These are phyloP conservation scores for Aphidius ervi DNA, from an alignment of 1,140 invertebrate genomes.

Conservation along the genomic window DNA sequence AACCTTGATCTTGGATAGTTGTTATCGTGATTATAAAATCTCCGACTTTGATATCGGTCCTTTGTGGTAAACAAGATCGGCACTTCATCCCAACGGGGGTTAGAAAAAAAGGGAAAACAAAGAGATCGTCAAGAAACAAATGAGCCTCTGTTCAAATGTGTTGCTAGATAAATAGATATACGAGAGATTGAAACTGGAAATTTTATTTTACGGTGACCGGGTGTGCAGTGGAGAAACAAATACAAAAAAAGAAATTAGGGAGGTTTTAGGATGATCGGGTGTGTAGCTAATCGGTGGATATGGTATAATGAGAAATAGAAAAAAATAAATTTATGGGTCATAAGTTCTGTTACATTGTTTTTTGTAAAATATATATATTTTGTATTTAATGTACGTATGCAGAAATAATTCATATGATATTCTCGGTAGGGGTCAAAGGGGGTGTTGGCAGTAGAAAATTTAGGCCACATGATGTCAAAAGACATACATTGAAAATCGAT, in stretches of 20 bases:
- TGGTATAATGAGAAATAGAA: slow-evolving; percentile 11
- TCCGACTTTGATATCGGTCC: background rate
- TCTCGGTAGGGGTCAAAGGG: no score
- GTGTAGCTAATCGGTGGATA: slow-evolving; percentile 24
- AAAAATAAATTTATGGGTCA: no score
- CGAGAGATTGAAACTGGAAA: slow-evolving; percentile 4
- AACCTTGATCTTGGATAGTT: no score
- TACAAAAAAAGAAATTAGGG: no score
- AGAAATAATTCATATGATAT: no score
- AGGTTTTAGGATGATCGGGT: background rate
- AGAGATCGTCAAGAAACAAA: slow-evolving; percentile 24
- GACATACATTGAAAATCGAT: slow-evolving; percentile 27
- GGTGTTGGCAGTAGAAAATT: no score
- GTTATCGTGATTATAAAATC: slow-evolving; percentile 1
- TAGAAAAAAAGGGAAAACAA: slow-evolving; percentile 20
- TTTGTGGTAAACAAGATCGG: slow-evolving; percentile 14
- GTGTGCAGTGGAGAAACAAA: slow-evolving; percentile 14
- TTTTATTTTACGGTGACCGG: slow-evolving; percentile 18
- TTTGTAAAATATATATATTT: background rate
- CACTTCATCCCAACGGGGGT: slow-evolving; percentile 19
- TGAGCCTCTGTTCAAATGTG: slow-evolving; percentile 12
- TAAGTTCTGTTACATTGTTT: background rate
- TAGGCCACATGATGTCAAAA: background rate
- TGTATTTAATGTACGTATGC: no score
- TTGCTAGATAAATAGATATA: background rate